These are phyloP conservation scores for Camponotus pennsylvanicus DNA, from an alignment of 1,140 invertebrate genomes.

Conservation along the genomic window DNA sequence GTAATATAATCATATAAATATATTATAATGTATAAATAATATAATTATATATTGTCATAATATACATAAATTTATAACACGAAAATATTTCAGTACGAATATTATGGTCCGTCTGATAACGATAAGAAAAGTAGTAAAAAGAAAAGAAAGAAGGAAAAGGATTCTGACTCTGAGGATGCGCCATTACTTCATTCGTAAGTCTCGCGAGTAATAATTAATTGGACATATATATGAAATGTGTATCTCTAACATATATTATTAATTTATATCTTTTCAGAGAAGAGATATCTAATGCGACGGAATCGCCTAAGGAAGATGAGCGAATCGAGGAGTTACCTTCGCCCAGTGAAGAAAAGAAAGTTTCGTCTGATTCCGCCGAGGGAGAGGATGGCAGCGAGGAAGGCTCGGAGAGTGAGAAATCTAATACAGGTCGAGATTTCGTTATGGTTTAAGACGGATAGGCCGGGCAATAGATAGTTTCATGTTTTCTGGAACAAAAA, in stretches of 20 bases:
- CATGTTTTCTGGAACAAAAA: constrained; percentile 51
- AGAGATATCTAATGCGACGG: constrained; percentile 73
- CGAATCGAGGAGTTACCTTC: constrained; percentile 71
- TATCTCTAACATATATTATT: neutral
- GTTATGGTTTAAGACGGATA: constrained; percentile 87
- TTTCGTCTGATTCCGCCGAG: constrained; percentile 71
- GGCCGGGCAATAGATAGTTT: constrained; percentile 63
- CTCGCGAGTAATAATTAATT: constrained; percentile 36
- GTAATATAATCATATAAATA: too few relatives aligned
- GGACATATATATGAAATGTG: neutral
- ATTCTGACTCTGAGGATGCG: constrained; percentile 89
- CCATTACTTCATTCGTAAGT: constrained; percentile 76
- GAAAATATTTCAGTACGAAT: constrained; percentile 89
- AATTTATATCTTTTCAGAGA: constrained; percentile 68
- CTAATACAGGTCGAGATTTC: constrained; percentile 93
- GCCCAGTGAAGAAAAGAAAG: constrained; percentile 69
- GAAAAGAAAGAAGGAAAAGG: constrained; percentile 92
- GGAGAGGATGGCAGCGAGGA: constrained; percentile 83
- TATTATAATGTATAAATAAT: too few relatives aligned
- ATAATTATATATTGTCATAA: too few relatives aligned
- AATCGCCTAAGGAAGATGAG: constrained; percentile 70
- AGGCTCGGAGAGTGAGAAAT: constrained; percentile 87
- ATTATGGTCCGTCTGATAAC: constrained; percentile 88
- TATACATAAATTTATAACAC: neutral
- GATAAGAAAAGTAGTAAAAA: constrained; percentile 90